phyloP scores from a whole-genome alignment of 1,140 invertebrate species.

The Hypothenemus hampei region DNA sequence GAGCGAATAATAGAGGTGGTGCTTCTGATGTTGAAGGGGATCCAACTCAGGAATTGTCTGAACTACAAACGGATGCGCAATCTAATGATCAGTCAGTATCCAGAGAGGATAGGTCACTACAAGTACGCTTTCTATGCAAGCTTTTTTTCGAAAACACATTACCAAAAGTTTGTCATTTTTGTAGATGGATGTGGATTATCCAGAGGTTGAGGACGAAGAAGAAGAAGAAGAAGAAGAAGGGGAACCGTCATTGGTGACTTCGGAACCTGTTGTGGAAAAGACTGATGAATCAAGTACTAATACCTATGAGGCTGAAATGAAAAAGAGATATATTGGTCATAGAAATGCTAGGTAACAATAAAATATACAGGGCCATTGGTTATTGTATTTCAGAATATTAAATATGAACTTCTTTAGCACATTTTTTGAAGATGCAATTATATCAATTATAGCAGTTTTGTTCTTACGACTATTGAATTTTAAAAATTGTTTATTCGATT shows the following conservation, averaged over 20 bases:
- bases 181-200: slow-evolving; percentile 25
- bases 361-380: not conserved
- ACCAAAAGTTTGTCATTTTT: not conserved
- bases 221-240: slow-evolving; percentile 3
- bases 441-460: not conserved
- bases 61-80: too few species aligned
- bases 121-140: too few species aligned
- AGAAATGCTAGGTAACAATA: slow-evolving; percentile 66
- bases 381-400: not conserved
- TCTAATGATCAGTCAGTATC: too few species aligned
- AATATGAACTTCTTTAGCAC: too few species aligned
- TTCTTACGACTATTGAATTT: not conserved
- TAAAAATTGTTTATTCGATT: not conserved
- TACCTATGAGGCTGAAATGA: slow-evolving; percentile 50
- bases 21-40: not conserved
- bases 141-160: not conserved
- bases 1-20: slow-evolving; percentile 26
- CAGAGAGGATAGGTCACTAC: too few species aligned
- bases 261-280: slow-evolving; percentile 16
- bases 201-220: slow-evolving; percentile 29
- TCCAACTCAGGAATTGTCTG: too few species aligned
- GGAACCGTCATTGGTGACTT: not conserved
- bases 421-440: not conserved
- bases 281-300: slow-evolving; percentile 20
- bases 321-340: slow-evolving; percentile 73